These are phyloP conservation scores for Andinoacara biseriatus DNA, from an alignment of 2,113 vertebrate species.

Conservation along the genomic window DNA sequence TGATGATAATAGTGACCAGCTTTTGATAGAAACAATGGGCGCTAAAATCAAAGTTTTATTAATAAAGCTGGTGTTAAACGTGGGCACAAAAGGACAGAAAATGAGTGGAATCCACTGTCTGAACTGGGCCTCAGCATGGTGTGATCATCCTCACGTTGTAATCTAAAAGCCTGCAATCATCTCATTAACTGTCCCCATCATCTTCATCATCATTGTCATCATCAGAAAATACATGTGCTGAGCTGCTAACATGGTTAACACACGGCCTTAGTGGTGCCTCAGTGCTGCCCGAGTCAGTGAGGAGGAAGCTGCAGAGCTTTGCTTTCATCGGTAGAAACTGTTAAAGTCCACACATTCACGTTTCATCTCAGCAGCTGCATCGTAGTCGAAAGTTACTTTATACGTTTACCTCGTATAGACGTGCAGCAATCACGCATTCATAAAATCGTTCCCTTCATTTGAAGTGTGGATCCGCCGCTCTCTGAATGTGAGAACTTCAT, in stretches of 20 bases:
- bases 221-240: slow-evolving; percentile 65
- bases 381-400: not conserved
- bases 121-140: slow-evolving; percentile 76
- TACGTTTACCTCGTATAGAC: slow-evolving; percentile 3
- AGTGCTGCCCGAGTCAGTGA: slow-evolving; percentile 30
- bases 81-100: not conserved
- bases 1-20: too few relatives aligned
- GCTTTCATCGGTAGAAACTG: slow-evolving; percentile 6
- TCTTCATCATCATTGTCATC: slow-evolving; percentile 42
- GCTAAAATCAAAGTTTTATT: too few relatives aligned
- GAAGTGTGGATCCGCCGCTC: not conserved
- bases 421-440: not conserved
- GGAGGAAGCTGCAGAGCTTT: slow-evolving; percentile 15
- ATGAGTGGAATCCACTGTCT: slow-evolving; percentile 50
- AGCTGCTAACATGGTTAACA: slow-evolving; percentile 72
- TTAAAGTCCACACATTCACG: not conserved
- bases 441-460: not conserved
- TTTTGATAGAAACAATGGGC: too few relatives aligned
- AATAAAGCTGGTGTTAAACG: not conserved
- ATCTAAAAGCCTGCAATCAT: slow-evolving; percentile 62
- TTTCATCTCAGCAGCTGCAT: slow-evolving; percentile 6
- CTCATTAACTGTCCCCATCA: slow-evolving; percentile 51
- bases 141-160: slow-evolving; percentile 51
- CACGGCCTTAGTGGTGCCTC: slow-evolving; percentile 62
- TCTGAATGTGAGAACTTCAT: slow-evolving; percentile 13